Conservation (phyloP, 2,888 invertebrate genomes). For the Epinotia demarniana region DNA sequence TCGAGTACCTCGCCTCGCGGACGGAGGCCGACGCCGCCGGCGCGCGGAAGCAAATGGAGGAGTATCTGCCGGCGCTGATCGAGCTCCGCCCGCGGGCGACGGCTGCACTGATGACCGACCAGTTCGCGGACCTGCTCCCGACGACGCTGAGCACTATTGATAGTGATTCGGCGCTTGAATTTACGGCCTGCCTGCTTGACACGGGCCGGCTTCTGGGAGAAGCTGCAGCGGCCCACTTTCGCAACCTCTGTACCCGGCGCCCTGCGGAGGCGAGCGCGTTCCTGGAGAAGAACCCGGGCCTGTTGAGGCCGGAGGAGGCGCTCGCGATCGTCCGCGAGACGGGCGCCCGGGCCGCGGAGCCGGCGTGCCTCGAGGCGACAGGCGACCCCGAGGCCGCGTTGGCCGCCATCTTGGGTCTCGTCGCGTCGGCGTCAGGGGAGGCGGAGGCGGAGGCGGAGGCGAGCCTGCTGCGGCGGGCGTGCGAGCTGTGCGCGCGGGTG, state of each 20-base stretch:
- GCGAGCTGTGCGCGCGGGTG: conserved; percentile 66
- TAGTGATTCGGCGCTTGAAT: conserved; percentile 58
- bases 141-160: conserved; percentile 53
- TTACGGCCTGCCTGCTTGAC: conserved; percentile 64
- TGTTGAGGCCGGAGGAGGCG: conserved; percentile 75
- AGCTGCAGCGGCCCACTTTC: conserved; percentile 48
- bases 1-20: conserved; percentile 65
- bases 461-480: conserved; percentile 58
- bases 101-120: conserved; percentile 65
- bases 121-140: conserved; percentile 54
- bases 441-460: conserved; percentile 51
- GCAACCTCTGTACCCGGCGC: conserved; percentile 57
- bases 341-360: conserved; percentile 67
- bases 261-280: conserved; percentile 64
- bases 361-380: conserved; percentile 71
- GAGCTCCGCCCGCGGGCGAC: conserved; percentile 65
- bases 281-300: conserved; percentile 63
- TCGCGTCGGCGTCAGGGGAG: conserved; percentile 41
- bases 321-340: conserved; percentile 63
- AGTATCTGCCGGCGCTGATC: conserved; percentile 59
- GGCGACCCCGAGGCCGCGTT: conserved; percentile 74
- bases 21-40: conserved; percentile 55
- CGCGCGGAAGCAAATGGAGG: conserved; percentile 52
- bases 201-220: conserved; percentile 47
- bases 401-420: conserved; percentile 62